Conservation (phyloP, 1,140 invertebrate genomes). For the Drosophila ambigua region DNA sequence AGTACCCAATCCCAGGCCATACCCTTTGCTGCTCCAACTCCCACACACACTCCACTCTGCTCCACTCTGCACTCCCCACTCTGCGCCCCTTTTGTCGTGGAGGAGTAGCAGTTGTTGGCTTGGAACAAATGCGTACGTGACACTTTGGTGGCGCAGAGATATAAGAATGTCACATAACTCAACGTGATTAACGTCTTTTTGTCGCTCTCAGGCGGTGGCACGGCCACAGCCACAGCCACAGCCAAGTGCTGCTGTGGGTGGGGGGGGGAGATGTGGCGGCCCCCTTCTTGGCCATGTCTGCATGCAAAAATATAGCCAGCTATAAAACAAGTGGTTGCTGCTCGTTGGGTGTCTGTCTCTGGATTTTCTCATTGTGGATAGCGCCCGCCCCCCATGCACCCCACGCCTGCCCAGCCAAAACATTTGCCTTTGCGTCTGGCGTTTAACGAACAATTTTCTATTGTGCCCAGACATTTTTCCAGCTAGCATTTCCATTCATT, state of each 20-base stretch:
- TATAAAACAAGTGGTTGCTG: slow-evolving; percentile 69
- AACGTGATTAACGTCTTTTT: slow-evolving; percentile 80
- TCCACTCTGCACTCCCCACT: too few species aligned
- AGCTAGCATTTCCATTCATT: neutral
- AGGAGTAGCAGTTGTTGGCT: slow-evolving; percentile 39
- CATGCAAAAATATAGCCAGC: slow-evolving; percentile 72
- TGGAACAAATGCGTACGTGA: slow-evolving; percentile 80
- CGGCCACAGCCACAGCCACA: neutral
- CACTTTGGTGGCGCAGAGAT: slow-evolving; percentile 81
- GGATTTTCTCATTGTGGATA: slow-evolving; percentile 32
- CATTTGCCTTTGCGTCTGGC: slow-evolving; percentile 6
- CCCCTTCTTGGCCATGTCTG: slow-evolving; percentile 7
- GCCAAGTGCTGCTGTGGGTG: too few species aligned
- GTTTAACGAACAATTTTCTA: slow-evolving; percentile 29
- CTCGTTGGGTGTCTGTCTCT: slow-evolving; percentile 32
- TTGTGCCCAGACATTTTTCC: slow-evolving; percentile 29
- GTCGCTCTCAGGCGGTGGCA: slow-evolving; percentile 39
- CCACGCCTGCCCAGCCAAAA: neutral
- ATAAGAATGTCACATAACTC: slow-evolving; percentile 80
- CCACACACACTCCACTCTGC: slow-evolving; percentile 1
- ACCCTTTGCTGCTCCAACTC: slow-evolving; percentile 2
- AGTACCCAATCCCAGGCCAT: slow-evolving; percentile 4
- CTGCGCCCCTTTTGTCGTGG: too few species aligned
- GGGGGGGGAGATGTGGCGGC: too few species aligned
- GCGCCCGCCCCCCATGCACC: neutral